Evolutionary conservation across 2,888 invertebrate genomes (phyloP), one percentile per base, ranked within the genome.

Genomic region (Arctia plantaginis): DNA sequence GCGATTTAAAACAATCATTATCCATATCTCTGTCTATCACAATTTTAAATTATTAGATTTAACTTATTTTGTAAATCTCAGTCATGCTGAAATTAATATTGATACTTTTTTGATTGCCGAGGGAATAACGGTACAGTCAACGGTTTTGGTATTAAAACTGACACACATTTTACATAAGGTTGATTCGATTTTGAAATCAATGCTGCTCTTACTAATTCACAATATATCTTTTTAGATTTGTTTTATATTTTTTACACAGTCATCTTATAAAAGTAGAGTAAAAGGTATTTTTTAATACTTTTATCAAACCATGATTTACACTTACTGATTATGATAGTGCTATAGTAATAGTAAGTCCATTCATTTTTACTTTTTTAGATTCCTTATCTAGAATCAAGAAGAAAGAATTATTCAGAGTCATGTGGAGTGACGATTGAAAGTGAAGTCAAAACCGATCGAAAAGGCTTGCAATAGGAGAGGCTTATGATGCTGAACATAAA

Each of bases 51-150:
- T n/a, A n/a, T n/a, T n/a, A n/a, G 74, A 79, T 82, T 75, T 76
- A 47, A 84, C 82, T 76, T 20, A 62, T 77, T 77, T 71, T 70
- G 44, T 55, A 44, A 72, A 35, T 15, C 69, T 73, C 72, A 72
- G 73, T 77, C 76, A 84, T 77, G 74, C 51, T 73, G 41, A 71
- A 66, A 59, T 65, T 78, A 74, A 76, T 72, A 73, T 69, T 69
- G 77, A 80, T 78, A 66, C 71, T 76, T 67, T 76, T 71, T 76
- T 27, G 69, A 73, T 73, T 77, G 75, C 70, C 70, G 39, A 44
- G 18, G 69, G 69, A 82, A 79, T 83, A 83, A 80, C 85, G 79
- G 82, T 82, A 72, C 51, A 76, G 64, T 69, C 69, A 68, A 74
- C 75, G 82, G 35, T 71, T 80, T 72, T 70, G 73, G 74, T 65